Conservation (phyloP, 1,140 invertebrate genomes). For the Drusus annulatus region DNA sequence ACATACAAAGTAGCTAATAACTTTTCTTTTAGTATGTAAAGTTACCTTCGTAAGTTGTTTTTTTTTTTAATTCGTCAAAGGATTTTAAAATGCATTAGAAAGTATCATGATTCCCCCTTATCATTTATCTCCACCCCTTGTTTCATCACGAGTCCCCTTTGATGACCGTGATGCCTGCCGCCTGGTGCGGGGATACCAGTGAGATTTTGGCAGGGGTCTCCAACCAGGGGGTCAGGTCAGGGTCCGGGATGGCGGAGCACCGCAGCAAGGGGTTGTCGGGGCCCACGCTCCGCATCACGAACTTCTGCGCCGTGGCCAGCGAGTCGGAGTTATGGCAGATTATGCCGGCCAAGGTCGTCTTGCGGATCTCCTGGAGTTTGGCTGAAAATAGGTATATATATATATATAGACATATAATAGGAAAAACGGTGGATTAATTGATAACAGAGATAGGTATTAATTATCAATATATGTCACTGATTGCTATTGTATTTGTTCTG, state of each 20-base stretch:
- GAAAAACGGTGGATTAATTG: too few relatives aligned
- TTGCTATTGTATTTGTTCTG: too few relatives aligned
- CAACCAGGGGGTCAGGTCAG: constrained; percentile 76
- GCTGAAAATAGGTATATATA: constrained; percentile 67
- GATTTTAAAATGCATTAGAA: too few relatives aligned
- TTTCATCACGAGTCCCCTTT: not conserved
- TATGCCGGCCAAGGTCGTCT: constrained; percentile 85
- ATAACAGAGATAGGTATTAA: too few relatives aligned
- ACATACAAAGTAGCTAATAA: too few relatives aligned
- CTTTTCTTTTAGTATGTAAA: too few relatives aligned
- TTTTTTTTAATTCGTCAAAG: too few relatives aligned
- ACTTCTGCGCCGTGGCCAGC: constrained; percentile 80
- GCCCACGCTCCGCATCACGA: constrained; percentile 80
- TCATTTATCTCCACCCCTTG: not conserved
- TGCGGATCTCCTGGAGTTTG: constrained; percentile 90
- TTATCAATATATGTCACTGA: too few relatives aligned
- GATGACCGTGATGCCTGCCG: not conserved
- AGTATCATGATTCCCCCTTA: too few relatives aligned
- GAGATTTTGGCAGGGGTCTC: constrained; percentile 60
- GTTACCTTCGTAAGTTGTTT: too few relatives aligned
- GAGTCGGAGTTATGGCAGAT: constrained; percentile 92
- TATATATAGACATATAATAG: too few relatives aligned
- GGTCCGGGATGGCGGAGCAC: constrained; percentile 74
- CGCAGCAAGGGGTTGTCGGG: constrained; percentile 76
- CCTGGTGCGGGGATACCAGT: not conserved